Base-by-base conservation (phyloP, 2,113 vertebrate genomes). In the Cyanocitta stelleri region DNA sequence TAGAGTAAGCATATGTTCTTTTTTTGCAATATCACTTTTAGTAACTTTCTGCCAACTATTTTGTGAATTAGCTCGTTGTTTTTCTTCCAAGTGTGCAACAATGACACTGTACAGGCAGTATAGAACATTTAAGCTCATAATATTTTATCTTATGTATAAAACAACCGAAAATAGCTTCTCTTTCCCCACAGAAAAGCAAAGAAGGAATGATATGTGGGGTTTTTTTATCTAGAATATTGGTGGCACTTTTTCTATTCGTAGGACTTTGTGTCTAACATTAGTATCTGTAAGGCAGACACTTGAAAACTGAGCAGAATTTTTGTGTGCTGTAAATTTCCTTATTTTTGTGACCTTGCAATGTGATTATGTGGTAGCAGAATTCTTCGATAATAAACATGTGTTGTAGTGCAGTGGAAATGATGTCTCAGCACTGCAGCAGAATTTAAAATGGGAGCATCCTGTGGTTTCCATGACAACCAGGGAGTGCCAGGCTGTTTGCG, bases 371-470 rank as follows among this genome's bases (percentile, higher is more conserved):
- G 19, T 48, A 73, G 21, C 7, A 4, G 30, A 69, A 59, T 71
- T 91, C 30, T 74, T 58, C 2, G 0, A 71, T 72, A 94, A 80
- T 44, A 76, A 73, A 49, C 1, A 3, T 37, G 4, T 10, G 11
- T 27, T 0, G 0, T 48, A 67, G 41, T 73, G 59, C 52, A 59
- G 67, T 73, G 33, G 55, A 89, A 91, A 79, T 54, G 43, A 66
- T 80, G 61, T 21, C 90, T 87, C 74, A 66, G 58, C 6, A 13
- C 58, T 96, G 87, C 95, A 87, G 71, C 52, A 82, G 78, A 91
- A 90, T 94, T 87, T 72, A 35, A 94, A 95, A 85, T 26, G 39
- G 37, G 87, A 87, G 58, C 29, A 49, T 93, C 67, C 78, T 77
- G 35, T 3, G 4, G 85, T 96, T 95, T 82, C 94, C 35, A 4